Evolutionary conservation across 30 jellyfish, hydroid and myxozoan genomes (phyloP), one percentile per base, ranked within the genome.

Genomic region (Turritopsis dohrnii): DNA sequence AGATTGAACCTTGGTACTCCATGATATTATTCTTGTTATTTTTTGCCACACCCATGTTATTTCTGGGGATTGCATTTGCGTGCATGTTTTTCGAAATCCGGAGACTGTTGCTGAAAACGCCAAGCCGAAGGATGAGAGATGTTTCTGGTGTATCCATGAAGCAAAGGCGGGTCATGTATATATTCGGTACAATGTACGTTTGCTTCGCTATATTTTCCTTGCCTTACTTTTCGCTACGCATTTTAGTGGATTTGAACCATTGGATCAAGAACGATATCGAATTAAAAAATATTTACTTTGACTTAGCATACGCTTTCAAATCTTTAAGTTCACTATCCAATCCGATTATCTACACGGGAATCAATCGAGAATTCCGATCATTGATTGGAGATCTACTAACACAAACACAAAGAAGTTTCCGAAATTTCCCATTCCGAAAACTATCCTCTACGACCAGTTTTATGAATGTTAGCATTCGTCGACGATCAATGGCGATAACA

Each of bases 81-180:
- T 60, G 74, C 8, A 77, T 77, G 85, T 77, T 77, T 52, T 28
- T 53, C 72, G 85, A 77, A 52, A 77, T 77, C 1, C 85, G 85
- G 22, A 77, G 27, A 18, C 66, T 77, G 1, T 24, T 77, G 24
- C 18, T 77, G 29, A 77, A 77, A 60, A 77, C 85, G 24, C 85
- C 85, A 7, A 60, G 74, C 71, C 28, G 66, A 24, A 21, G 71
- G 3, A 30, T 77, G 85, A 53, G 85, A 19, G 29, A 23, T 29
- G 74, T 77, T 16, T 25, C 85, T 7, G 85, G 85, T 0, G 72
- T 23, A 25, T n/a, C 85, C 16, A 66, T 29, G 30, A 60, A 77
- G 29, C 85, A 77, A 60, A 53, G 85, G 0, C 85, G 85, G 0
- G 85, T 77, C n/a, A 21, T 77, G 22, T 77, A 77, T 60, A 77